Base-by-base conservation (phyloP, 2,888 invertebrate genomes). In the Cephonodes hylas region DNA sequence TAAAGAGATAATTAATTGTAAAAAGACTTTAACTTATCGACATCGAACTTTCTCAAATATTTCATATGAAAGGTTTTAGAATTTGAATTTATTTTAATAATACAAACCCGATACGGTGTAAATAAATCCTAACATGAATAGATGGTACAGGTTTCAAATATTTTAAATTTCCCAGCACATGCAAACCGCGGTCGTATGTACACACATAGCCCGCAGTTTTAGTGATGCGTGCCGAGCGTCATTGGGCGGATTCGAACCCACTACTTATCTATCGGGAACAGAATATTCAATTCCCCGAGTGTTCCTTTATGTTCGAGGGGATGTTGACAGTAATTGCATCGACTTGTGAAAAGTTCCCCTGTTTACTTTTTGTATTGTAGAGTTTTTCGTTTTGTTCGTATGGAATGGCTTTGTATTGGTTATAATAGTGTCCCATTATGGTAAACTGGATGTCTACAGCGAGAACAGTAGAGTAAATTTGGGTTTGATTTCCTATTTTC, bases 221-320 rank as follows among this genome's bases (percentile, higher is more conserved):
- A 72, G 69, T 69, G 70, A 74, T 75, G 79, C 77, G 75, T 74
- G 64, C 67, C 70, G 65, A 66, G 68, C 70, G 25, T 59, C 69
- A 68, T 69, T 67, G 66, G 58, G 63, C 68, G 70, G 66, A 69
- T 67, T 69, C 77, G 76, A 75, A 77, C 66, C 63, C 57, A 66
- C 76, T 76, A 81, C 79, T 80, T 83, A 83, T 82, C 83, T 74
- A 74, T 70, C 72, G 76, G 76, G 71, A 74, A 75, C 82, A 81
- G 74, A 22, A 58, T 69, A 69, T 76, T 72, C 80, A 74, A 77
- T 73, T 67, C 67, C 58, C 53, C 38, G 67, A 67, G 67, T 73
- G 69, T 64, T 71, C 68, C 71, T 74, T 77, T 74, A 60, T 66
- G 64, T 34, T 57, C 42, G 25, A 20, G 64, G 65, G 62, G 62